Percentiles rank a stretch among this genome's conserved stretches.
Conservation (phyloP, 2,797 vertebrate species). For the Sorex maritimensis region DNA sequence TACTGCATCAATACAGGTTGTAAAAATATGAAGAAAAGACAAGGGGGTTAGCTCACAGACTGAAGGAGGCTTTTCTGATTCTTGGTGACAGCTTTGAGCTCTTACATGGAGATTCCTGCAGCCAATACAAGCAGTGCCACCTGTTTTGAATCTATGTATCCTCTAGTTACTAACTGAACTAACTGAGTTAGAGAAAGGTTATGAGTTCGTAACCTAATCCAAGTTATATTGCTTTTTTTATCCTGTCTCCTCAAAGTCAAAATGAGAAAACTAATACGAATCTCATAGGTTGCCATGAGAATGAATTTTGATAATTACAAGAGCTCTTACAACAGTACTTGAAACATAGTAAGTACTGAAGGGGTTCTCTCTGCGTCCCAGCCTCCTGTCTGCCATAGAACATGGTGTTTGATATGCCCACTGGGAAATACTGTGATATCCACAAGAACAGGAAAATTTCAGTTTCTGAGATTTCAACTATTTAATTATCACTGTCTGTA, state of each 20-base stretch:
- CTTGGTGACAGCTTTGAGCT: background rate
- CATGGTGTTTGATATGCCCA: background rate
- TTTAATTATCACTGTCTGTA: background rate
- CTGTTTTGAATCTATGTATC: background rate
- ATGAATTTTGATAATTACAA: slow-evolving; percentile 38
- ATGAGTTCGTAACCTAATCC: background rate
- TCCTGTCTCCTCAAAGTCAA: slow-evolving; percentile 23
- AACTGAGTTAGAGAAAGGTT: too few relatives aligned
- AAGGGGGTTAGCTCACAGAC: background rate
- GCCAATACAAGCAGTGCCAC: background rate
- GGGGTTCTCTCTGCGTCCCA: background rate
- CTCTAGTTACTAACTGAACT: background rate
- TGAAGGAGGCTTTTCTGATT: background rate
- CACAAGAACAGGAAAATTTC: background rate
- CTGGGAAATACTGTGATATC: background rate
- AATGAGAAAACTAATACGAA: slow-evolving; percentile 21
- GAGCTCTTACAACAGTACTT: background rate
- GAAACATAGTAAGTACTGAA: background rate
- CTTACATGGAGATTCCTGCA: background rate
- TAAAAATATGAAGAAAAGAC: background rate
- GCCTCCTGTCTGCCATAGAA: background rate
- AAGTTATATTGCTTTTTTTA: background rate
- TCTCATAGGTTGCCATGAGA: slow-evolving; percentile 34
- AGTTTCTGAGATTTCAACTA: slow-evolving; percentile 21
- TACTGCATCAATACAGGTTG: background rate